Conservation (phyloP, 2,888 invertebrate genomes). For the Oxytorus armatus region DNA sequence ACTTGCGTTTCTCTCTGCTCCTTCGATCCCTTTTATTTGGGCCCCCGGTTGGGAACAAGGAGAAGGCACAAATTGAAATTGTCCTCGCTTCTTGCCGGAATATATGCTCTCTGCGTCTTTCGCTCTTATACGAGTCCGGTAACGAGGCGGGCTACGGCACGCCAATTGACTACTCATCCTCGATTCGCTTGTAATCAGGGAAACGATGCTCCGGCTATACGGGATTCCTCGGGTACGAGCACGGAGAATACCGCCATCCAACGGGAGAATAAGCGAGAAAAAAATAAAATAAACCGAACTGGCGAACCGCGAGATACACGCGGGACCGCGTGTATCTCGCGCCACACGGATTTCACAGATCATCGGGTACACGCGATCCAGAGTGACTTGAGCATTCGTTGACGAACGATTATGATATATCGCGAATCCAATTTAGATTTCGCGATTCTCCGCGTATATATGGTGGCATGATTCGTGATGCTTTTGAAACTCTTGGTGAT, state of each 20-base stretch:
- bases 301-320: no score
- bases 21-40: constrained; percentile 52
- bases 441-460: not conserved
- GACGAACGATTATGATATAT: no score
- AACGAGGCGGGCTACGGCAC: constrained; percentile 57
- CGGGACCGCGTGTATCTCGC: not conserved
- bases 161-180: constrained; percentile 64
- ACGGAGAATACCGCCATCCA: constrained; percentile 17
- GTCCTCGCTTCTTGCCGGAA: constrained; percentile 59
- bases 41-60: constrained; percentile 13
- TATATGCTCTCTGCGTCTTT: not conserved
- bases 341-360: constrained; percentile 1
- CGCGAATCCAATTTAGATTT: not conserved
- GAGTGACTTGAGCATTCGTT: not conserved
- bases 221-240: constrained; percentile 33
- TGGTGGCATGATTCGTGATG: constrained; percentile 32
- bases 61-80: constrained; percentile 66
- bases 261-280: constrained; percentile 6
- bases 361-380: not conserved
- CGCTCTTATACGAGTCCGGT: constrained; percentile 47
- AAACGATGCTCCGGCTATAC: constrained; percentile 26
- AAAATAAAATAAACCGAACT: constrained; percentile 17
- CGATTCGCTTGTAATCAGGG: constrained; percentile 62
- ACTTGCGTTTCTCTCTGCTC: constrained; percentile 51
- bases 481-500: constrained; percentile 51